A percentile compares a stretch with the other conserved stretches of the same genome.
These are phyloP conservation scores for Rhysida immarginata DNA, from an alignment of 1,140 invertebrate genomes.

Conservation along the genomic window DNA sequence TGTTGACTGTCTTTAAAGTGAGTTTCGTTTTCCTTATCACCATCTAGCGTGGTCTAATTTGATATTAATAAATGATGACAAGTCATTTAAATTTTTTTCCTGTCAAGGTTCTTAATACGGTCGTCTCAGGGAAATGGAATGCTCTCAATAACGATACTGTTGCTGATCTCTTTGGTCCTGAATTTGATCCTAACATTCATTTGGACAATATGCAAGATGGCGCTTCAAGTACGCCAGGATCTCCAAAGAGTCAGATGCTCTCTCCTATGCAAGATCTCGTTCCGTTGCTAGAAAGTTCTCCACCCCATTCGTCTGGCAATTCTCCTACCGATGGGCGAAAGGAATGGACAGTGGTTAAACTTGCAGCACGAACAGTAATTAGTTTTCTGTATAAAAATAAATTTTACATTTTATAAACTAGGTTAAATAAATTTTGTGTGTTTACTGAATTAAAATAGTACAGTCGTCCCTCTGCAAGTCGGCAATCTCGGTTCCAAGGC, in stretches of 20 bases:
- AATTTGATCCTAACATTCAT: slow-evolving; percentile 52
- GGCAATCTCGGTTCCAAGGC: too few relatives aligned
- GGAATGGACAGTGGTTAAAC: slow-evolving; percentile 20
- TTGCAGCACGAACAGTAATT: slow-evolving; percentile 33
- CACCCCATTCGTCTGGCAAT: slow-evolving; percentile 13
- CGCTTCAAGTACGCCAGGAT: not conserved
- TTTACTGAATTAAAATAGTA: too few relatives aligned
- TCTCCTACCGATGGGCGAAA: not conserved
- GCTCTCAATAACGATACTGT: not conserved
- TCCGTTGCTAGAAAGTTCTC: not conserved
- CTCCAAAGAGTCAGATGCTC: slow-evolving; percentile 1
- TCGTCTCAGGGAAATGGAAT: slow-evolving; percentile 26
- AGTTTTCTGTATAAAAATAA: not conserved
- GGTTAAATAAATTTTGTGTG: too few relatives aligned
- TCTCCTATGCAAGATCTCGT: not conserved
- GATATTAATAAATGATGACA: too few relatives aligned
- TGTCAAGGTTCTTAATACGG: slow-evolving; percentile 31
- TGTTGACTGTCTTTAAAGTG: slow-evolving; percentile 45
- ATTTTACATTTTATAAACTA: too few relatives aligned
- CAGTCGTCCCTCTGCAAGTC: too few relatives aligned
- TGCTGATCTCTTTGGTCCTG: slow-evolving; percentile 24
- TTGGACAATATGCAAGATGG: slow-evolving; percentile 43
- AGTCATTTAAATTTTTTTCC: too few relatives aligned
- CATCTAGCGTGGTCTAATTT: too few relatives aligned
- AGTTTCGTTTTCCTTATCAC: too few relatives aligned